Conservation (phyloP, 2,888 invertebrate genomes). For the Mallateleia sp. region DNA sequence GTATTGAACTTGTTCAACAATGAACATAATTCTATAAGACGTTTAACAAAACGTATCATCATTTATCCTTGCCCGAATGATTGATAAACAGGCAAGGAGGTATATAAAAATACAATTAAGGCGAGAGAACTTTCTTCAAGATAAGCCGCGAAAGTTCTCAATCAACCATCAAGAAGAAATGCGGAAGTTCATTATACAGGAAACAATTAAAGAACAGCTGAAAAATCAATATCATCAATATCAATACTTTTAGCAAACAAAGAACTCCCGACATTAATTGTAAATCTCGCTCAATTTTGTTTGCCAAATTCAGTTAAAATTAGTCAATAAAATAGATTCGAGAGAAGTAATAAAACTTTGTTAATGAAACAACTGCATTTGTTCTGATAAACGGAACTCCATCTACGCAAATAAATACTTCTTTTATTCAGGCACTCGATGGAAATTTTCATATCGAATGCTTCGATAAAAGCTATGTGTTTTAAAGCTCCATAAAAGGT, state of each 20-base stretch:
- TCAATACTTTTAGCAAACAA: too few species aligned
- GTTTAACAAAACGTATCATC: constrained; percentile 49
- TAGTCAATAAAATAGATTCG: constrained; percentile 2
- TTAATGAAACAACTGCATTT: constrained; percentile 1
- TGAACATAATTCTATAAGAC: constrained; percentile 38
- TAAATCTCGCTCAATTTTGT: neutral
- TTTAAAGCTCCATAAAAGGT: constrained; percentile 72
- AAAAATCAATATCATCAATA: neutral
- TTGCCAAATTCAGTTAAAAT: neutral
- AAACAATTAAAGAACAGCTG: neutral
- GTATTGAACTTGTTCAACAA: constrained; percentile 18
- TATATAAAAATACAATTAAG: constrained; percentile 56
- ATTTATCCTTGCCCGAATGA: constrained; percentile 64
- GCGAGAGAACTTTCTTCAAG: constrained; percentile 22
- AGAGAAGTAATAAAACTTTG: neutral
- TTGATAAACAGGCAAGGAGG: constrained; percentile 48
- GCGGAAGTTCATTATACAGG: neutral
- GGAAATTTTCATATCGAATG: constrained; percentile 60
- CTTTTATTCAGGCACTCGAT: constrained; percentile 27
- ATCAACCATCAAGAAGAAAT: constrained; percentile 30
- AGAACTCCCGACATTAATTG: too few species aligned
- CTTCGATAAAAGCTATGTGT: constrained; percentile 60
- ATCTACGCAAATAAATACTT: constrained; percentile 45
- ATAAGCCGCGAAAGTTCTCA: constrained; percentile 37
- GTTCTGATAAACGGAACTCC: neutral